Conservation (phyloP, 1,140 invertebrate species). For the Drosophila arawakana region DNA sequence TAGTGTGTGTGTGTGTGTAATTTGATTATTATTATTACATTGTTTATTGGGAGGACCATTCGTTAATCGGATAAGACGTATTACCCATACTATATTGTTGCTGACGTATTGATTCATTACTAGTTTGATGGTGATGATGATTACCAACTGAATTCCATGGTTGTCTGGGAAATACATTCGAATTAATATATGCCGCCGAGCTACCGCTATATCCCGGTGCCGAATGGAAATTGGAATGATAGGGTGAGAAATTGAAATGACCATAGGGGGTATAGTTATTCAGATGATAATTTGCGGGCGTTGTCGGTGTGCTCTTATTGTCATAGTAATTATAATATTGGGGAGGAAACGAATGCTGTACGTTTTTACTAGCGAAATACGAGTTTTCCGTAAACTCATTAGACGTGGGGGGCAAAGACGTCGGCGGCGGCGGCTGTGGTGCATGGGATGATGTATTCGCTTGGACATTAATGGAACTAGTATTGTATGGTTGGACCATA, state of each 20-base stretch:
- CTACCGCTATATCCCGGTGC: constrained; percentile 57
- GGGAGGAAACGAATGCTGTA: constrained; percentile 67
- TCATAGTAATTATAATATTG: constrained; percentile 77
- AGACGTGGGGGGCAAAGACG: constrained; percentile 21
- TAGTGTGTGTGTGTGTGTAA: constrained; percentile 1
- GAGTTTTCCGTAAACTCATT: constrained; percentile 53
- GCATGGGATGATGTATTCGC: constrained; percentile 51
- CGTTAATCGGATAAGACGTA: constrained; percentile 62
- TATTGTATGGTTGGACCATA: constrained; percentile 52
- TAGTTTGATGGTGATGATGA: constrained; percentile 62
- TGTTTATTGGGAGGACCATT: constrained; percentile 73
- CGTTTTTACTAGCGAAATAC: constrained; percentile 64
- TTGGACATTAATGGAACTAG: constrained; percentile 58
- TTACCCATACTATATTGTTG: constrained; percentile 65
- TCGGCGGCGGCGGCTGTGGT: constrained; percentile 44
- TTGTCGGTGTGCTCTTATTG: constrained; percentile 68
- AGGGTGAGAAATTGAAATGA: constrained; percentile 71
- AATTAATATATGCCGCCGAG: constrained; percentile 67
- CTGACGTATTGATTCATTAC: constrained; percentile 65
- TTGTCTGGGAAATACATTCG: constrained; percentile 71
- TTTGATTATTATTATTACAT: constrained; percentile 40
- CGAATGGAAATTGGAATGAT: constrained; percentile 72
- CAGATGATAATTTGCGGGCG: constrained; percentile 60
- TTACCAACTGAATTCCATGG: constrained; percentile 70
- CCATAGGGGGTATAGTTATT: constrained; percentile 72